Conservation (phyloP, 1,140 invertebrate genomes). For the Leguminivora glycinivorella region DNA sequence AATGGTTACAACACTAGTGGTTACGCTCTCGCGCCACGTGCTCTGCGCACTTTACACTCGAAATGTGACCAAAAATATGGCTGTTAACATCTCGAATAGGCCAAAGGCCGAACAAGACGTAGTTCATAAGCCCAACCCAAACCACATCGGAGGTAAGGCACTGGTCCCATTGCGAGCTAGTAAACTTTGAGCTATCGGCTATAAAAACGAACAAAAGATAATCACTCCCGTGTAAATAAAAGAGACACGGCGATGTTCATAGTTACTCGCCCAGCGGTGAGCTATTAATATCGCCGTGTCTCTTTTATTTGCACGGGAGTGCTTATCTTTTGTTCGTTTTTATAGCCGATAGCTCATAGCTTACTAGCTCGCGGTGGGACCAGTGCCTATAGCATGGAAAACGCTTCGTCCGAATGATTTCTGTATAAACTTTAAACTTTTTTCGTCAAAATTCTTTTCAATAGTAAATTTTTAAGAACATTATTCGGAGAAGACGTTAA, state of each 20-base stretch:
- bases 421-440: not conserved
- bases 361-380: no score
- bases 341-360: no score
- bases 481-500: conserved; percentile 12
- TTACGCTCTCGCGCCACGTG: not conserved
- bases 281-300: no score
- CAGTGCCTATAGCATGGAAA: not conserved
- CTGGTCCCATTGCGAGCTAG: no score
- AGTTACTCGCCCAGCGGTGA: no score
- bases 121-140: conserved; percentile 14
- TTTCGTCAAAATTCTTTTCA: not conserved
- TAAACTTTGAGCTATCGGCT: no score
- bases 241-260: no score
- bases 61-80: conserved; percentile 12
- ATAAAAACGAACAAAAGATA: no score
- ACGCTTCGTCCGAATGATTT: conserved; percentile 9
- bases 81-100: not conserved
- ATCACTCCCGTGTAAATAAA: no score
- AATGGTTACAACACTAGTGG: not conserved
- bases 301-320: no score
- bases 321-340: no score
- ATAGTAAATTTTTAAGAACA: conserved; percentile 13
- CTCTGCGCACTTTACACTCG: not conserved
- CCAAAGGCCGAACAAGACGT: conserved; percentile 7
- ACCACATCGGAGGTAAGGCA: conserved; percentile 18